phyloP scores from a whole-genome alignment of 2,113 vertebrate species.

The Boleophthalmus pectinirostris region DNA sequence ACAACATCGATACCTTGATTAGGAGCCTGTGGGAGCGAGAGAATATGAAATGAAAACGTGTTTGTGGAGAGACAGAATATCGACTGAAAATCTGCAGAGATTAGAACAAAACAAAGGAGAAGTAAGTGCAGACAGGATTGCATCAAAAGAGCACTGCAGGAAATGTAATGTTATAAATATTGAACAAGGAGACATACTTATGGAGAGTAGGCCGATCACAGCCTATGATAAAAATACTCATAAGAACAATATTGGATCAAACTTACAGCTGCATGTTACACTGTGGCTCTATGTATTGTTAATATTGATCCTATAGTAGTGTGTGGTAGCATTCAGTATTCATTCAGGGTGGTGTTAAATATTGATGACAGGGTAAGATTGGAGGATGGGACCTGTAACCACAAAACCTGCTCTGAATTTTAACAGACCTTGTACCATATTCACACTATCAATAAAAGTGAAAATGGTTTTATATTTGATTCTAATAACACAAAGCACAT shows the following conservation, averaged over 20 bases:
- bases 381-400: background rate
- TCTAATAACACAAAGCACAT: background rate
- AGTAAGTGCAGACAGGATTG: background rate
- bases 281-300: background rate
- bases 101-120: background rate
- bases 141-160: background rate
- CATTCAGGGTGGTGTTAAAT: conserved; percentile 1
- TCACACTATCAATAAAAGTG: background rate
- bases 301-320: background rate
- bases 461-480: background rate
- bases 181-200: background rate
- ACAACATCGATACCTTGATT: conserved; percentile 11
- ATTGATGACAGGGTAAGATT: conserved; percentile 1
- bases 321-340: background rate
- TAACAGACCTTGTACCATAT: background rate
- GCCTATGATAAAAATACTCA: background rate
- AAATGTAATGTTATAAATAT: background rate
- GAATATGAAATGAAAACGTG: background rate
- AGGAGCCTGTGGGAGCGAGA: background rate
- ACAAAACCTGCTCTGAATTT: background rate
- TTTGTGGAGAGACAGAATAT: background rate
- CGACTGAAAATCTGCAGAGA: background rate
- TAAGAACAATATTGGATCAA: background rate
- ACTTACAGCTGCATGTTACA: background rate
- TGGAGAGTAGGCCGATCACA: background rate